Conservation (phyloP, 2,113 vertebrate genomes). For the Gadus chalcogrammus region DNA sequence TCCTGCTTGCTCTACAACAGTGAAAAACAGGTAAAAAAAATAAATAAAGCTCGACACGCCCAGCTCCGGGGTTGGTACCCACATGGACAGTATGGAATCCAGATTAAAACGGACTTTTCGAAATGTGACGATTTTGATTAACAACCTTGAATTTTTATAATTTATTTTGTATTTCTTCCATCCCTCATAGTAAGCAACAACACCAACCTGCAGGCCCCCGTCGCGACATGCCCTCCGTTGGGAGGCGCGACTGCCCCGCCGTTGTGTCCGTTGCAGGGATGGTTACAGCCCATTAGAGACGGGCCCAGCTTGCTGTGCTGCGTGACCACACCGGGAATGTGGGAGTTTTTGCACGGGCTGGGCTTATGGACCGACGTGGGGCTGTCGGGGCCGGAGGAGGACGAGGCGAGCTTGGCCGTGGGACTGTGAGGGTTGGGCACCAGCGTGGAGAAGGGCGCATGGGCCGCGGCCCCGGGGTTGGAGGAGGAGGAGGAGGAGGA, state of each 20-base stretch:
- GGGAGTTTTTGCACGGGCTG: constrained; percentile 86
- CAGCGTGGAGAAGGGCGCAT: constrained; percentile 78
- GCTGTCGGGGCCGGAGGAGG: constrained; percentile 72
- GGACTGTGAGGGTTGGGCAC: constrained; percentile 70
- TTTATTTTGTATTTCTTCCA: too few relatives aligned
- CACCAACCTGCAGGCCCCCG: constrained; percentile 86
- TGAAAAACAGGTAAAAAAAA: too few relatives aligned
- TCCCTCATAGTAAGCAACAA: neutral
- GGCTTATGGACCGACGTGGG: constrained; percentile 77
- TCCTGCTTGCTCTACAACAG: too few relatives aligned
- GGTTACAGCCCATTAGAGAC: constrained; percentile 82
- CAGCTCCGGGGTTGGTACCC: too few relatives aligned
- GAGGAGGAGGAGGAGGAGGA: constrained; percentile 55
- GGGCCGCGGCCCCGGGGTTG: constrained; percentile 54
- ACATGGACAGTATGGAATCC: too few relatives aligned
- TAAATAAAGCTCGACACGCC: too few relatives aligned
- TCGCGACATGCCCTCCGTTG: constrained; percentile 75
- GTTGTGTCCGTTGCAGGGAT: constrained; percentile 93
- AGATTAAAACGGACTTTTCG: too few relatives aligned
- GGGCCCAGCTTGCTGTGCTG: constrained; percentile 87
- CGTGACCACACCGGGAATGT: constrained; percentile 82
- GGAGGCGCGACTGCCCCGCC: constrained; percentile 76
- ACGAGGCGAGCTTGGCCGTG: constrained; percentile 65
- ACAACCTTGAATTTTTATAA: too few relatives aligned
- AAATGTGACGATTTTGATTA: too few relatives aligned